Evolutionary conservation across 2,888 invertebrate species (phyloP), one percentile per base, ranked within the genome.

Genomic region (Sphecodes monilicornis): DNA sequence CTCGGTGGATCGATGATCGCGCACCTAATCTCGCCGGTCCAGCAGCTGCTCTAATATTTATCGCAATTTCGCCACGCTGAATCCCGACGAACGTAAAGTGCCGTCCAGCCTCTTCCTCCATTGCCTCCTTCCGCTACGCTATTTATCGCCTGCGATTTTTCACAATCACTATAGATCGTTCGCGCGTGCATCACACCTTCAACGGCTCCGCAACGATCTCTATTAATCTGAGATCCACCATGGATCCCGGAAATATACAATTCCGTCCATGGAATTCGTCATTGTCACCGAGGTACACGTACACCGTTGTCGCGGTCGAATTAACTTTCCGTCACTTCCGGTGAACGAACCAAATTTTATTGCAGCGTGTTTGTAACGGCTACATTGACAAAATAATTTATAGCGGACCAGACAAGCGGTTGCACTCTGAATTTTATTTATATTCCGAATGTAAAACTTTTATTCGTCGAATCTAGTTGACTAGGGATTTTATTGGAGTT

Each of bases 61-160:
- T 80, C 39, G 29, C 50, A 26, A 78, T 32, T 22, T n/a, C 66
- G 16, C 3, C 43, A 22, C n/a, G 2, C 36, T 22, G 66, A 39
- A 66, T 36, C 32, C 36, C 11, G 66, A 32, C 13, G 22, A 66
- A 32, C 32, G 29, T 0, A 2, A 29, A 64, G 64, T 16, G 29
- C 36, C 36, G 4, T 1, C 4, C 16, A 3, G 32, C 32, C 1
- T 1, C 3, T 36, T 18, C 36, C 32, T 22, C 66, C 32, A 1
- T 36, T 36, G 1, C 3, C 18, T 36, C 22, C 22, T 22, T 66
- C 5, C 22, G 22, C 66, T 4, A 1, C 10, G 66, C 32, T 72
- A 69, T 76, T 81, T 57, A 57, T 68, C 8, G n/a, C n/a, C 16
- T n/a, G 43, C 26, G 57, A 76, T 57, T 68, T 41, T 72, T 82